phyloP scores from a whole-genome alignment of 2,888 invertebrate species.

The Acanthoscelides obtectus region DNA sequence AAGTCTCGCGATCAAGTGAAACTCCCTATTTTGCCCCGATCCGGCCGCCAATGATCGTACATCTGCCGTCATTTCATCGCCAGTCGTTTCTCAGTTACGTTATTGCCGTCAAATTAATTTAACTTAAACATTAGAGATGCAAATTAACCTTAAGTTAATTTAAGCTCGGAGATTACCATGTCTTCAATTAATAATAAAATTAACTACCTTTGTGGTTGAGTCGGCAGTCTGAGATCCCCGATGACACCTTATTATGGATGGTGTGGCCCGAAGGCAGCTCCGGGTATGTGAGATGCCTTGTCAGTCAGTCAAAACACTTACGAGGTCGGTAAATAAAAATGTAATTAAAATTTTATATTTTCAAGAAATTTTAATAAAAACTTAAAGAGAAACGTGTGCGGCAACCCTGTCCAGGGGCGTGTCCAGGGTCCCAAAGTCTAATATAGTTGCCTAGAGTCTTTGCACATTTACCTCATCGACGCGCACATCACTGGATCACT shows the following conservation, averaged over 20 bases:
- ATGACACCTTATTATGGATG: constrained; percentile 25
- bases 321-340: no score
- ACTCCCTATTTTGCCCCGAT: background rate
- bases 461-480: no score
- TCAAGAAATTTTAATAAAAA: no score
- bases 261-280: background rate
- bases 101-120: constrained; percentile 39
- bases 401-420: no score
- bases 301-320: background rate
- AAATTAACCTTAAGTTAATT: constrained; percentile 37
- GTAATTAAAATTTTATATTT: no score
- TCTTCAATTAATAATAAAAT: constrained; percentile 35
- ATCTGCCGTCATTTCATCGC: background rate
- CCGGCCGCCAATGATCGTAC: background rate
- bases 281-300: background rate
- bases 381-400: no score
- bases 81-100: constrained; percentile 27
- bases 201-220: constrained; percentile 26
- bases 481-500: no score
- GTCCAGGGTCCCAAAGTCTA: no score
- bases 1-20: no score
- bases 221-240: constrained; percentile 26
- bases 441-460: no score
- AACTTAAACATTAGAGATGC: constrained; percentile 35
- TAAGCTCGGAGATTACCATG: constrained; percentile 35